A percentile compares a stretch with the other conserved stretches of the same genome.
Evolutionary conservation across 2,113 vertebrate genomes (phyloP).

Genomic region (Alectura lathami): DNA sequence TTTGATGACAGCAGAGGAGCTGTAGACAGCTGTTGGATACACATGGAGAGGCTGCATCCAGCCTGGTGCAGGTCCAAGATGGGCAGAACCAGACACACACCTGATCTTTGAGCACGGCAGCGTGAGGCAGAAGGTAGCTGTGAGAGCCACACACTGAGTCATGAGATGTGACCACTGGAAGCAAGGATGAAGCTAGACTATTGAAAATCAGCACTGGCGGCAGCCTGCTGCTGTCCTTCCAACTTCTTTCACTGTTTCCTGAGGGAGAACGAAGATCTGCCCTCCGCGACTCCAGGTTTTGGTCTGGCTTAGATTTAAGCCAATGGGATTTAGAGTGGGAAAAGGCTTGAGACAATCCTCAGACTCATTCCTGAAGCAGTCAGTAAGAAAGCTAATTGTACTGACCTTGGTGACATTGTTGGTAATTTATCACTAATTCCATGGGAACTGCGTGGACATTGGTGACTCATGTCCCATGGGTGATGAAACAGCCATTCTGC

Average conservation of each 20-base stretch:
- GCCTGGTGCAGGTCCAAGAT: rapidly evolving
- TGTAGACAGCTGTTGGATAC: neutral
- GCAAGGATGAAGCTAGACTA: neutral
- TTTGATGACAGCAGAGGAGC: neutral
- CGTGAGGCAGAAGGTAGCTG: neutral
- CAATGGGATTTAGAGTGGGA: neutral
- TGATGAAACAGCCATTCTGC: neutral
- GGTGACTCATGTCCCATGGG: neutral
- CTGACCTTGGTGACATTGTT: neutral
- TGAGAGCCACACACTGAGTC: neutral
- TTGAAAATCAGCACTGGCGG: neutral
- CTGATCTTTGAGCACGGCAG: neutral
- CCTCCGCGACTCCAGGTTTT: neutral
- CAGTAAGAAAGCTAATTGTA: neutral
- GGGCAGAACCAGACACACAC: neutral
- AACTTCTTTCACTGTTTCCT: neutral
- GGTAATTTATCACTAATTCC: slow-evolving; percentile 3
- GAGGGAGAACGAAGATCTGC: neutral
- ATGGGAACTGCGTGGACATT: neutral
- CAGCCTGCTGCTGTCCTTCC: neutral
- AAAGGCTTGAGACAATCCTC: neutral
- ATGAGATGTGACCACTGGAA: neutral
- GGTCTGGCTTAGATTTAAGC: neutral
- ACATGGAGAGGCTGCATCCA: neutral
- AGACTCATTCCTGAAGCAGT: slow-evolving; percentile 25